Evolutionary conservation across 2,888 invertebrate genomes (phyloP), one percentile per base, ranked within the genome.

Genomic region (Euplagia quadripunctaria): DNA sequence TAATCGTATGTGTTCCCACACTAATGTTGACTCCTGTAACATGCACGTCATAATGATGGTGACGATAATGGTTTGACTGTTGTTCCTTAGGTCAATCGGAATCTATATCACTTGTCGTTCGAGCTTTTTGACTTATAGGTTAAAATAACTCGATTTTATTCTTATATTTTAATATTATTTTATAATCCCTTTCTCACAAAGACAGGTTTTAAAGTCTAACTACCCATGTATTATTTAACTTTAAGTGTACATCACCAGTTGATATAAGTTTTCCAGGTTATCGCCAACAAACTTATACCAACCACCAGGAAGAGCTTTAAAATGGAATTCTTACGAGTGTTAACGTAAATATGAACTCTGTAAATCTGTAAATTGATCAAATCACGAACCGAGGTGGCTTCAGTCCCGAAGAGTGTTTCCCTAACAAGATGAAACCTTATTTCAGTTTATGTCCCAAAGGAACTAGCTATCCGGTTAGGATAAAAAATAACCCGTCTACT

Each of bases 361-460:
- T 64, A 43, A 68, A 63, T 58, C 42, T 70, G 69, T 58, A 9
- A 73, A 73, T 70, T 61, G 52, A 75, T 71, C 64, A 49, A 80
- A 74, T 79, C 70, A 63, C 20, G 64, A 70, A 71, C 64, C 68
- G 66, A 70, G 49, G 42, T 11, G 52, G 51, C 65, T 70, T 58
- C 71, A 64, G 52, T 73, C 51, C 31, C 63, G 17, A 61, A 42
- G 68, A 71, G 61, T 70, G 71, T 77, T 78, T 74, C 64, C 64
- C 17, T 75, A 73, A 80, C 71, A 66, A 71, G 65, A 73, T 70
- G 71, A 82, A 83, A 75, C 74, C 78, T 76, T 79, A 82, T 74
- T 79, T 74, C 65, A 70, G 58, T 72, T 74, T 70, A 72, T 72
- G 71, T 75, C 74, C 73, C 72, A 17, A 46, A 71, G 79, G 75